These are phyloP conservation scores for Ceryle rudis DNA, from an alignment of 2,797 vertebrate species.

Conservation along the genomic window DNA sequence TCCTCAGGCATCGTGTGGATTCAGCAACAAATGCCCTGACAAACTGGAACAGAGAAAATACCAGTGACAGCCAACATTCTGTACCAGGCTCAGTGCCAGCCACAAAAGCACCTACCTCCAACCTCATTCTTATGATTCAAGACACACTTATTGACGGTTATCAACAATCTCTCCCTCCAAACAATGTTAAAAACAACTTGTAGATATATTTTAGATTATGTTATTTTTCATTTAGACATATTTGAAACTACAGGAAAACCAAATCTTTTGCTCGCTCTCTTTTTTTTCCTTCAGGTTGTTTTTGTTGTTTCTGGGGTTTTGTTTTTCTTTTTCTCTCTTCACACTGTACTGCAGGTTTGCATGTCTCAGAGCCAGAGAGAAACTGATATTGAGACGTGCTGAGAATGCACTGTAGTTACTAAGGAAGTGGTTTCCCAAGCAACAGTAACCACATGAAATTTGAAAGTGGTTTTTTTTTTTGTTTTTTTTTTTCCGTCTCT, in stretches of 20 bases:
- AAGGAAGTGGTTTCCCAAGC: slow-evolving; percentile 70
- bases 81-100: not conserved
- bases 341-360: not conserved
- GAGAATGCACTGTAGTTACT: slow-evolving; percentile 54
- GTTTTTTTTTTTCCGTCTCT: not conserved
- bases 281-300: not conserved
- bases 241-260: not conserved
- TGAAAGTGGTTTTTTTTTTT: not conserved
- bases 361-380: not conserved
- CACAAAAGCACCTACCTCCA: not conserved
- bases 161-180: not conserved
- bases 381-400: slow-evolving; percentile 48
- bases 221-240: not conserved
- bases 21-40: not conserved
- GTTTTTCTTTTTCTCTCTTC: not conserved
- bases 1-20: not conserved
- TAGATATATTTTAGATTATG: not conserved
- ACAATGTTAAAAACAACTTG: not conserved
- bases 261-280: not conserved
- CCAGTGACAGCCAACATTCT: not conserved
- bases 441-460: slow-evolving; percentile 59
- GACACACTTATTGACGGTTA: not conserved
- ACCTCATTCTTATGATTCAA: not conserved
- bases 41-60: not conserved
- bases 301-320: not conserved